phyloP scores from a whole-genome alignment of 2,888 invertebrate genomes.

The Atherix ibis region DNA sequence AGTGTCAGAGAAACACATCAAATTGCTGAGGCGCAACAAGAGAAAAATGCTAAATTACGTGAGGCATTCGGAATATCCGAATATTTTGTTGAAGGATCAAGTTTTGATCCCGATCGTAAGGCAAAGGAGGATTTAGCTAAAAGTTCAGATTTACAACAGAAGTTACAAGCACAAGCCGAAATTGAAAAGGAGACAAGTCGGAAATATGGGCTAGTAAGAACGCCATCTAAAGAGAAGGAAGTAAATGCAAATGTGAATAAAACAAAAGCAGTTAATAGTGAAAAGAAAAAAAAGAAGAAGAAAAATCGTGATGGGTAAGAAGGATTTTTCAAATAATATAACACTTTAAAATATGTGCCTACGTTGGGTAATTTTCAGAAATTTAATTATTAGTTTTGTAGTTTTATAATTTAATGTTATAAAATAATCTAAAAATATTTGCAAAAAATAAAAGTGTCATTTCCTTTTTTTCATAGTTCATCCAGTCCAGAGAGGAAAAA shows the following conservation, averaged over 20 bases:
- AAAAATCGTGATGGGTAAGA: constrained; percentile 56
- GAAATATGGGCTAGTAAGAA: constrained; percentile 58
- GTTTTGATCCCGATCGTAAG: constrained; percentile 66
- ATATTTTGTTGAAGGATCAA: constrained; percentile 85
- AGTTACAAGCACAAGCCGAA: constrained; percentile 34
- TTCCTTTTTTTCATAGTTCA: constrained; percentile 36
- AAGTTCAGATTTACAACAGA: constrained; percentile 32
- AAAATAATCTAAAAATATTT: not conserved
- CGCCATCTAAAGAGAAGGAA: constrained; percentile 49
- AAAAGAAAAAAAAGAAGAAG: constrained; percentile 50
- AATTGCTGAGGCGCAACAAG: constrained; percentile 87
- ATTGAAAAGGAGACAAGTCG: constrained; percentile 31
- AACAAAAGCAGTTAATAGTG: constrained; percentile 25
- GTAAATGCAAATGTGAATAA: constrained; percentile 12
- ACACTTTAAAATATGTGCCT: constrained; percentile 6
- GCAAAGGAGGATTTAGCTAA: constrained; percentile 36
- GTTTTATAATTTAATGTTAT: too few species aligned
- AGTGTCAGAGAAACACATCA: constrained; percentile 93
- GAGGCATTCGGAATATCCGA: constrained; percentile 92
- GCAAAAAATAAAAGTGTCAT: constrained; percentile 1
- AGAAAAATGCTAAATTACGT: constrained; percentile 83
- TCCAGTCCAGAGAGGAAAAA: constrained; percentile 57
- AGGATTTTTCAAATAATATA: not conserved
- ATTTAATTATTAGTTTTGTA: constrained; percentile 8
- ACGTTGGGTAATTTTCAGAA: too few species aligned